Conservation (phyloP, 2,888 invertebrate genomes). For the Mesoligia furuncula region DNA sequence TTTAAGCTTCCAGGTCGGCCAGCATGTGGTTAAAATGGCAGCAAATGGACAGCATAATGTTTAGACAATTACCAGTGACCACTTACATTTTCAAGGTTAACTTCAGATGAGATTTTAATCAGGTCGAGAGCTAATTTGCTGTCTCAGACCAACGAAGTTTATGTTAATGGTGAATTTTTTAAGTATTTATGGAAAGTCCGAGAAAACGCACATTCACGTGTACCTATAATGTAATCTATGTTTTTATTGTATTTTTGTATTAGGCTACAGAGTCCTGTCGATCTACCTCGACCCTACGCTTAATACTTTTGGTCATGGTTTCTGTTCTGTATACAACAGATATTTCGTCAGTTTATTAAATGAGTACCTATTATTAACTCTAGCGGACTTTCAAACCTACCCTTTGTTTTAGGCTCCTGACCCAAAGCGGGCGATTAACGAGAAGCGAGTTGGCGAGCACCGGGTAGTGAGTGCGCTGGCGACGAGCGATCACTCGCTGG, state of each 20-base stretch:
- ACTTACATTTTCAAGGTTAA: slow-evolving; percentile 20
- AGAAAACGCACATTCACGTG: background rate
- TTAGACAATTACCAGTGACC: background rate
- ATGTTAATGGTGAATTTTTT: background rate
- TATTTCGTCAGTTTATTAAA: background rate
- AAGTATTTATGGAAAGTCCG: background rate
- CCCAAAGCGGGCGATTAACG: background rate
- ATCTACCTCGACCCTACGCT: background rate
- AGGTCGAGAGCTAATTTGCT: background rate
- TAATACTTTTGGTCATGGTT: background rate
- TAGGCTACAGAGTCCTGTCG: background rate
- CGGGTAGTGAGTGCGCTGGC: background rate
- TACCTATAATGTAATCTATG: background rate
- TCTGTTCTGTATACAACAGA: background rate
- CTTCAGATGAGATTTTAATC: slow-evolving; percentile 13
- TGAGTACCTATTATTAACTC: background rate
- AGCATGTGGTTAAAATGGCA: background rate
- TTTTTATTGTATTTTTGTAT: background rate
- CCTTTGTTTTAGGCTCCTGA: background rate
- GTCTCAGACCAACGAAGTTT: background rate
- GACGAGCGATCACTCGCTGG: background rate
- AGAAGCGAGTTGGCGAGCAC: background rate
- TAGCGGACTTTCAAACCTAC: background rate
- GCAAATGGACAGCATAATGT: slow-evolving; percentile 8
- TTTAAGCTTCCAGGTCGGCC: background rate